A percentile compares a stretch with the other conserved stretches of the same genome.
Conservation (phyloP, 2,888 invertebrate genomes). For the Chydorus sphaericus region DNA sequence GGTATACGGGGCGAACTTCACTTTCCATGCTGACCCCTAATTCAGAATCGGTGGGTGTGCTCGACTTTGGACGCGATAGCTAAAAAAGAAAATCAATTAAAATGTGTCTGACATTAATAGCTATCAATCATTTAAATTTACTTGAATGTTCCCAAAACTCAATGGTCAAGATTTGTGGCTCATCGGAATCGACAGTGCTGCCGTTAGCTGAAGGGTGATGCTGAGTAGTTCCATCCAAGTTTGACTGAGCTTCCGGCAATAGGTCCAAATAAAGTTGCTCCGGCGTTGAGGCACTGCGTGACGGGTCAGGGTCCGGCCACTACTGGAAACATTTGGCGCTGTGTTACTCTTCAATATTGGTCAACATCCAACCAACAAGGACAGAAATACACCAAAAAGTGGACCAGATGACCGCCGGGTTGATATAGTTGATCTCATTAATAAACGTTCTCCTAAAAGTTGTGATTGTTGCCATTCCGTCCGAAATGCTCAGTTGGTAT, state of each 20-base stretch:
- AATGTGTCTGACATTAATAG: neutral
- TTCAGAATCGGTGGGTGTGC: conserved; percentile 16
- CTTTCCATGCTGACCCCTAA: conserved; percentile 12
- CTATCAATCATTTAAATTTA: no score
- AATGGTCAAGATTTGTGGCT: no score
- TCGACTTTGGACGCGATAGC: neutral
- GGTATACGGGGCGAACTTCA: conserved; percentile 49
- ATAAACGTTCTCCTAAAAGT: no score
- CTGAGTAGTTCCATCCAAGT: neutral
- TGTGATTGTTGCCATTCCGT: no score
- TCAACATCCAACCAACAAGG: conserved; percentile 46
- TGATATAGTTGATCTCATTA: no score
- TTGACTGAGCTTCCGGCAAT: conserved; percentile 12
- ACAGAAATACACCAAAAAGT: conserved; percentile 46
- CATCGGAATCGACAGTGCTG: conserved; percentile 6
- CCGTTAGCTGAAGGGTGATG: neutral
- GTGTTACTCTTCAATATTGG: conserved; percentile 82
- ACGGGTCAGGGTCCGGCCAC: conserved; percentile 53
- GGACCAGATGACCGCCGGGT: conserved; percentile 62
- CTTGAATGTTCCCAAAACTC: no score
- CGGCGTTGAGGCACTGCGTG: conserved; percentile 1
- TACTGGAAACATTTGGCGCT: conserved; percentile 90
- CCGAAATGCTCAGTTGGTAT: no score
- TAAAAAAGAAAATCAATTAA: neutral
- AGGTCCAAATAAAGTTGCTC: conserved; percentile 13